Evolutionary conservation across 2,113 vertebrate genomes (phyloP).

Genomic region (Struthio camelus): DNA sequence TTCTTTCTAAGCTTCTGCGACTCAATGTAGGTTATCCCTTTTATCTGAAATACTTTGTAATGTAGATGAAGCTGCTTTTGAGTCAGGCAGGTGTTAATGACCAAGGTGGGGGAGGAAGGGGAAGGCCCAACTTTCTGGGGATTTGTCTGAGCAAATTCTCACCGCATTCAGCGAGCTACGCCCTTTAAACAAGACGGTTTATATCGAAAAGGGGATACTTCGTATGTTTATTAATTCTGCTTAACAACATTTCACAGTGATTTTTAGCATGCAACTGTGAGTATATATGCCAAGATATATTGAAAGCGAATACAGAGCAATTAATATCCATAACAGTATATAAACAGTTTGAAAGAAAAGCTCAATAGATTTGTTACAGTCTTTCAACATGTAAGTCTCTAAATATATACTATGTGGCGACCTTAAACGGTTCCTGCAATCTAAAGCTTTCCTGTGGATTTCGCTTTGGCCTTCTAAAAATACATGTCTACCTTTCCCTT

Average conservation of each 20-base stretch:
- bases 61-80: neutral
- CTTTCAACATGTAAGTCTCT: neutral
- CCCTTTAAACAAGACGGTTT: neutral
- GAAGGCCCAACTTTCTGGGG: neutral
- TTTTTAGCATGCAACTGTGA: neutral
- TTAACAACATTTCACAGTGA: neutral
- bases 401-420: neutral
- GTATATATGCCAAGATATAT: neutral
- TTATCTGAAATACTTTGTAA: conserved; percentile 2
- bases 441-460: neutral
- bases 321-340: neutral
- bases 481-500: neutral
- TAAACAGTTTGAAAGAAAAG: neutral
- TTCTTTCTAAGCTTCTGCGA: neutral
- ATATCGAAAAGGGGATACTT: neutral
- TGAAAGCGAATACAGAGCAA: neutral
- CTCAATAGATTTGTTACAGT: neutral
- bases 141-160: neutral
- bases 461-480: neutral
- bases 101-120: neutral
- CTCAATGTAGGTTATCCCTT: neutral
- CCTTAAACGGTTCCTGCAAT: neutral
- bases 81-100: neutral
- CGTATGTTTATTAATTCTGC: neutral
- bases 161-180: neutral